Percentiles rank a stretch among this genome's conserved stretches.
phyloP scores from a whole-genome alignment of 2,888 invertebrate genomes.

The Holacanthella duospinosa region DNA sequence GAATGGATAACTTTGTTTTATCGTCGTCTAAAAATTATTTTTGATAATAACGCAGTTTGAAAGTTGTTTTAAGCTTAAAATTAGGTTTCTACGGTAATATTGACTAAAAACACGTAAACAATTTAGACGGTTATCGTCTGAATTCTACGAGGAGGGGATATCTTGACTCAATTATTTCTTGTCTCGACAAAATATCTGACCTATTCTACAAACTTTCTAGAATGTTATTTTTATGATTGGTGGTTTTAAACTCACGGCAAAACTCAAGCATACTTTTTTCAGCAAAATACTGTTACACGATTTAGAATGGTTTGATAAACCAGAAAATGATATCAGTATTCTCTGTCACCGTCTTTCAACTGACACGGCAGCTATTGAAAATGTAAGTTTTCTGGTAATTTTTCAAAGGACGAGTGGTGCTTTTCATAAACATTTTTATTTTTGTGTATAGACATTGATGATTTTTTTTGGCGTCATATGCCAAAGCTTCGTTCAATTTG shows the following conservation, averaged over 20 bases:
- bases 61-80: no score
- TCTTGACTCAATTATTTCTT: no score
- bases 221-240: conserved; percentile 6
- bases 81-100: no score
- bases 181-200: no score
- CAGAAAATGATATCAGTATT: conserved; percentile 24
- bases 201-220: no score
- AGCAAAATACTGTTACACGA: conserved; percentile 18
- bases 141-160: no score
- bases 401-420: neutral
- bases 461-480: neutral
- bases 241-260: conserved; percentile 9
- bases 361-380: conserved; percentile 14
- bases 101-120: no score
- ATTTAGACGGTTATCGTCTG: no score
- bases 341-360: conserved; percentile 15
- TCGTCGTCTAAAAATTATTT: no score
- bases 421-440: no score
- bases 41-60: no score
- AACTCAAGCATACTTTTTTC: conserved; percentile 14
- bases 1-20: no score
- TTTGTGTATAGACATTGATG: neutral
- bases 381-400: neutral
- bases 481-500: neutral
- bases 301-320: conserved; percentile 23